Base-by-base conservation (phyloP, 2,113 vertebrate species). In the Catharus fuscescens region DNA sequence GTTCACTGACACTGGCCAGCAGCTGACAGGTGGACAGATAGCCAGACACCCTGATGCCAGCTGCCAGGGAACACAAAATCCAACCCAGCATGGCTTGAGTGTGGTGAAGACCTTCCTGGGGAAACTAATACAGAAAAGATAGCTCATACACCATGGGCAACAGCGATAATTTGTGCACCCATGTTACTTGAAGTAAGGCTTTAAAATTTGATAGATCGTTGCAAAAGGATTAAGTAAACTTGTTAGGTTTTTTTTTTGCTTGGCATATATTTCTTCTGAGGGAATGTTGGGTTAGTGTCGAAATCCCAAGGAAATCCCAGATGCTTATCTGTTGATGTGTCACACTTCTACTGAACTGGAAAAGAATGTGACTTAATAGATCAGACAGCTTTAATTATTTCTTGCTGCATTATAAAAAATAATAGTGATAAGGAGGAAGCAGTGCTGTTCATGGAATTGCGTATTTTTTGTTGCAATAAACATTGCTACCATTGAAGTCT, bases 11-110 rank as follows among this genome's bases (percentile, higher is more conserved):
- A 66, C 24, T 82, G 3, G 4, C 26, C 15, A 25, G 32, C 48
- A n/a, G 32, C 57, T 77, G 45, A 44, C 62, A 38, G 53, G 8
- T 4, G 5, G 32, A 80, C 47, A 0, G 3, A 42, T 45, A 93
- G 40, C 13, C 54, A 72, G 48, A 48, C 2, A 2, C 13, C 25
- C 14, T 45, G 26, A 24, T 77, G 17, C 32, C 77, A 74, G 1
- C 12, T 45, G 60, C 53, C 52, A n/a, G 78, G 36, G 42, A 73
- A 66, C 53, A 38, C 6, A 3, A 3, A 8, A 17, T 81, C 83
- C 2, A 1, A 36, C 50, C 12, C 26, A 73, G 18, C 0, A 0
- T 26, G 4, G 45, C 26, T 87, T 4, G 3, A 61, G 40, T 47
- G 18, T 34, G 29, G 26, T 73, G 42, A 85, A 23, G 54, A 32